phyloP scores from a whole-genome alignment of 2,797 vertebrate species.

The Acanthurus tractus region DNA sequence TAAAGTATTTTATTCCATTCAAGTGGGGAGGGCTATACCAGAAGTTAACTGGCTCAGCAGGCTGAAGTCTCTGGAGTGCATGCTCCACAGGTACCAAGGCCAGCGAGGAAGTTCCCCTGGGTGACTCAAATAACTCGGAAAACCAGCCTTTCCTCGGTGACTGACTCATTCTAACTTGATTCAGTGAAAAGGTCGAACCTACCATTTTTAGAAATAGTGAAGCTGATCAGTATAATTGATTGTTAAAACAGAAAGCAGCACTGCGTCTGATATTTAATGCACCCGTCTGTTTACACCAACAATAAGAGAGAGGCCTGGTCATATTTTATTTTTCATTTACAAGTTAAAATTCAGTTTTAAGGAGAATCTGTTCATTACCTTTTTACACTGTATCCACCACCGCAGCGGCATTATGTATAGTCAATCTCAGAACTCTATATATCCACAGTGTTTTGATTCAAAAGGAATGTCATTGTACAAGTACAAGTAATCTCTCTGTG shows the following conservation, averaged over 20 bases:
- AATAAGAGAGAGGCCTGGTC: neutral
- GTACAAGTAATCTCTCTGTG: conserved; percentile 66
- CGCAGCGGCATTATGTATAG: neutral
- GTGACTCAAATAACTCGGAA: too few species aligned
- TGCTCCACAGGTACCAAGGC: too few species aligned
- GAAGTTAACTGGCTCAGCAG: too few species aligned
- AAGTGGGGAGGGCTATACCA: too few species aligned
- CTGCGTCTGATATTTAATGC: conserved; percentile 5
- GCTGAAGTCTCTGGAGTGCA: too few species aligned
- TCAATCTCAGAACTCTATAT: conserved; percentile 26
- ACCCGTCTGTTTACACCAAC: neutral
- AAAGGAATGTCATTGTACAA: conserved; percentile 60
- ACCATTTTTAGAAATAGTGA: neutral
- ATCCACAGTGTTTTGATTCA: conserved; percentile 28
- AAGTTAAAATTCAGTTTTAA: conserved; percentile 14
- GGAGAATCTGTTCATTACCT: neutral
- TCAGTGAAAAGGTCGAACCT: too few species aligned
- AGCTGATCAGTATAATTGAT: conserved; percentile 18
- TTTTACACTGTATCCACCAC: neutral
- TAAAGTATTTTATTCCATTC: too few species aligned
- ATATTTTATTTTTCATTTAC: neutral
- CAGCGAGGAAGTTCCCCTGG: too few species aligned
- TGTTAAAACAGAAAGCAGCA: conserved; percentile 2
- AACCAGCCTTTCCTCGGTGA: too few species aligned
- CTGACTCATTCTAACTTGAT: too few species aligned